A percentile compares a stretch with the other conserved stretches of the same genome.
These are phyloP conservation scores for Agelastica alni DNA, from an alignment of 2,888 invertebrate genomes.

Conservation along the genomic window DNA sequence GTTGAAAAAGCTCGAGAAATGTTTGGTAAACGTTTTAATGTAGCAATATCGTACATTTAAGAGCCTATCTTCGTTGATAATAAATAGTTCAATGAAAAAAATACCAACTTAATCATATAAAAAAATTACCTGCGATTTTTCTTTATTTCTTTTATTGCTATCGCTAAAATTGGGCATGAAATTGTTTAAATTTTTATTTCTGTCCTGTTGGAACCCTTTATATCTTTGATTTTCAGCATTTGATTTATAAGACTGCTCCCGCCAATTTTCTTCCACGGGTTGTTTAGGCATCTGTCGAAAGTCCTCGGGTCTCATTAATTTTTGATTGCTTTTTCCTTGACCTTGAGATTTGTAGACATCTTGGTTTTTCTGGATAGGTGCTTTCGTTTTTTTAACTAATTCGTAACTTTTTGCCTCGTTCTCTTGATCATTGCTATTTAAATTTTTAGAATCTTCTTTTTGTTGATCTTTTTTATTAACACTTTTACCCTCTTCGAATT, in stretches of 20 bases:
- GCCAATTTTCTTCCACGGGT: neutral
- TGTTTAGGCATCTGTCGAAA: neutral
- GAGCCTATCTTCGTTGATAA: no score
- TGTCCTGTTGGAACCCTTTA: neutral
- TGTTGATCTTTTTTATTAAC: neutral
- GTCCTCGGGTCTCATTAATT: slow-evolving; percentile 10
- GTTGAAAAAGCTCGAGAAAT: no score
- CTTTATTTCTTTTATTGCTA: neutral
- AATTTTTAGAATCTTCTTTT: neutral
- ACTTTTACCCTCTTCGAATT: neutral
- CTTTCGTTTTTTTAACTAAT: no score
- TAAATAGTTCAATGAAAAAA: no score
- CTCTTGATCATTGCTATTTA: neutral
- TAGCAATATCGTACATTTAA: no score
- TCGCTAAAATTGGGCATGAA: slow-evolving; percentile 29
- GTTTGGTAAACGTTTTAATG: no score
- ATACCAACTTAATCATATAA: no score
- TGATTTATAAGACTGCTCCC: neutral
- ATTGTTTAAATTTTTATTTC: slow-evolving; percentile 8
- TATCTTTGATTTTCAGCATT: neutral
- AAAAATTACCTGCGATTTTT: slow-evolving; percentile 6
- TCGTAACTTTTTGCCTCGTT: no score
- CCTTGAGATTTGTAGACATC: neutral
- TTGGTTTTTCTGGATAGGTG: neutral
- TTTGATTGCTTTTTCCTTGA: neutral